Conservation (phyloP, 2,113 vertebrate genomes). For the Ranitomeya variabilis region DNA sequence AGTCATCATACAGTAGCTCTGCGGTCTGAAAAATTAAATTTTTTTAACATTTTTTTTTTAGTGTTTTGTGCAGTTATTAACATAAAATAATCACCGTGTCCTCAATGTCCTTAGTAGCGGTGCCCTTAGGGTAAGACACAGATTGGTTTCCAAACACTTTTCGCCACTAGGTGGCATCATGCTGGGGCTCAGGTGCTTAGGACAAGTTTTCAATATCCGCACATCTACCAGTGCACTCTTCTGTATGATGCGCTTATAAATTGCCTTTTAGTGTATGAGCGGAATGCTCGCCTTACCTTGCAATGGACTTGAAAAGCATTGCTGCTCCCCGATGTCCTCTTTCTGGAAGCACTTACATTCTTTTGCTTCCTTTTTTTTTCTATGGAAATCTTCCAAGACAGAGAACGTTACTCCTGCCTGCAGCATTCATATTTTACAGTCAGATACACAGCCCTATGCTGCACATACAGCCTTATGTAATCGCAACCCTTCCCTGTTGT, state of each 20-base stretch:
- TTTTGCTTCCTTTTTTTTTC: not conserved
- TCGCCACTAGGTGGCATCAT: not conserved
- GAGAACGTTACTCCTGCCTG: not conserved
- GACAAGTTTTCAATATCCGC: too few species aligned
- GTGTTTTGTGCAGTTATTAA: too few species aligned
- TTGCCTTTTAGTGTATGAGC: not conserved
- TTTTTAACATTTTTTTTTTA: too few species aligned
- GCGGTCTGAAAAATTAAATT: too few species aligned
- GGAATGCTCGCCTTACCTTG: not conserved
- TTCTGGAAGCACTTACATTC: not conserved
- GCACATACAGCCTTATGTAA: not conserved
- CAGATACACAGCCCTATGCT: not conserved
- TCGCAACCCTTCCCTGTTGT: not conserved
- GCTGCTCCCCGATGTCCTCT: not conserved
- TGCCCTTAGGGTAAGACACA: too few species aligned
- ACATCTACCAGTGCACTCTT: not conserved
- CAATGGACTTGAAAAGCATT: not conserved
- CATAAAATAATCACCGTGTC: too few species aligned
- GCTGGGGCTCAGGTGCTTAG: not conserved
- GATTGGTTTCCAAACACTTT: not conserved
- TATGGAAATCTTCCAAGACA: not conserved
- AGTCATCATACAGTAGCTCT: too few species aligned
- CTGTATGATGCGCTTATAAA: not conserved
- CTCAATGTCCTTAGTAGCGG: too few species aligned
- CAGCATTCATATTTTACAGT: not conserved